Percentiles rank a stretch among this genome's conserved stretches.
Evolutionary conservation across 2,797 vertebrate species (phyloP).

Genomic region (Centroberyx gerrardi): DNA sequence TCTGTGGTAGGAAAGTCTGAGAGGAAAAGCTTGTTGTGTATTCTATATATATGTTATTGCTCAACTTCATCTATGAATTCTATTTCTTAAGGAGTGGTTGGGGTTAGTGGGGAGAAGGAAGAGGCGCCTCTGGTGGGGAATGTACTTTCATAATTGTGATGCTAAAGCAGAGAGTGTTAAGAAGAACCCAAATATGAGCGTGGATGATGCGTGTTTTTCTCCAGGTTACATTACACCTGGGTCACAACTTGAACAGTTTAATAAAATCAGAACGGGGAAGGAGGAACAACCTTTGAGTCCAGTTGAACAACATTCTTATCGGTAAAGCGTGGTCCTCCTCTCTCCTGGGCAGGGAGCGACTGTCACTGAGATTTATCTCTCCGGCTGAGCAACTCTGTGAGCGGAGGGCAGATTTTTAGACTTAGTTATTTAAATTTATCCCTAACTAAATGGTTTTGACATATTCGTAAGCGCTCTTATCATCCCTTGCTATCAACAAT

Average conservation of each 20-base stretch:
- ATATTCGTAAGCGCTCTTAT: neutral
- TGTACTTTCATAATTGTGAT: neutral
- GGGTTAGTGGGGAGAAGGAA: neutral
- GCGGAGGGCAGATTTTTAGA: conserved; percentile 14
- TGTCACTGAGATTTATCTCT: conserved; percentile 33
- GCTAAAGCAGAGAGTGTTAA: neutral
- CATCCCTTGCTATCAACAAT: neutral
- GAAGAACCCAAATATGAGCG: neutral
- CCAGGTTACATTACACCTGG: conserved; percentile 6
- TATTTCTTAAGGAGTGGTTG: neutral
- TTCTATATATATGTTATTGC: neutral
- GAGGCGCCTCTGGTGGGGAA: neutral
- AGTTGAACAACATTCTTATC: conserved; percentile 66
- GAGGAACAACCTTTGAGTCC: conserved; percentile 22
- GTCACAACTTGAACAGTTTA: conserved; percentile 6
- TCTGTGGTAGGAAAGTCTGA: conserved; percentile 6
- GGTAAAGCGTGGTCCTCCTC: conserved; percentile 14
- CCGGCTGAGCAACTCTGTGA: conserved; percentile 5
- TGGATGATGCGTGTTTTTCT: neutral
- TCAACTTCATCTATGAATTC: neutral
- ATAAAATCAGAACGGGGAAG: conserved; percentile 29
- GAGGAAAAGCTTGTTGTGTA: neutral
- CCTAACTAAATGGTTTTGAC: neutral
- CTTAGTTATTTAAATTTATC: conserved; percentile 9
- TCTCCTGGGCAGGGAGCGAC: neutral